A percentile compares a stretch with the other conserved stretches of the same genome.
phyloP scores from a whole-genome alignment of 2,888 invertebrate species.

The Ptychoptera contaminata region DNA sequence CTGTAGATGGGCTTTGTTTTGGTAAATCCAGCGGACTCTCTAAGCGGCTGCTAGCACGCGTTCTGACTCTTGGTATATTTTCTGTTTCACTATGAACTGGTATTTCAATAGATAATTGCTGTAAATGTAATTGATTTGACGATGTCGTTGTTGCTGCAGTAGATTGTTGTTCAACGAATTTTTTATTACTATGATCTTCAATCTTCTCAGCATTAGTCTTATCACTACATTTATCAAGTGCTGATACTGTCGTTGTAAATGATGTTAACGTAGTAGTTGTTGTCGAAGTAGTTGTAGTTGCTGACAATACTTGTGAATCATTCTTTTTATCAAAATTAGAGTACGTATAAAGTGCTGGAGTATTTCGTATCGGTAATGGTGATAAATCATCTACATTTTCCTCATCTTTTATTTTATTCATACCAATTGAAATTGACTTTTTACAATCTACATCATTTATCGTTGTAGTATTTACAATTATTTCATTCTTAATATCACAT shows the following conservation, averaged over 20 bases:
- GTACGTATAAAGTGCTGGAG: slow-evolving; percentile 62
- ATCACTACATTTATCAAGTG: not conserved
- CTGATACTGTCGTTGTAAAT: no score
- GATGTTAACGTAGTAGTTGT: no score
- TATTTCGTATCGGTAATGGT: slow-evolving; percentile 52
- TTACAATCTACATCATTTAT: slow-evolving; percentile 12
- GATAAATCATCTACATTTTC: slow-evolving; percentile 7
- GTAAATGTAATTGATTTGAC: not conserved
- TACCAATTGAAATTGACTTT: slow-evolving; percentile 10
- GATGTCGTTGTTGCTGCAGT: not conserved
- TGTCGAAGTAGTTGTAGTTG: not conserved
- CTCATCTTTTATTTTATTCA: not conserved
- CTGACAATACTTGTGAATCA: slow-evolving; percentile 2
- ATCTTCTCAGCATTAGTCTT: no score
- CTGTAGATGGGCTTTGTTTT: slow-evolving; percentile 33
- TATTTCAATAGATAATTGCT: slow-evolving; percentile 69
- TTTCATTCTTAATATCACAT: no score
- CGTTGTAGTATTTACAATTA: not conserved
- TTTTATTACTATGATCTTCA: slow-evolving; percentile 24
- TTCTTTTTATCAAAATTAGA: slow-evolving; percentile 43
- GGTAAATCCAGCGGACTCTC: slow-evolving; percentile 46
- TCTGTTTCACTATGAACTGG: slow-evolving; percentile 37
- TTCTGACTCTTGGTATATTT: slow-evolving; percentile 39
- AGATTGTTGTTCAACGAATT: slow-evolving; percentile 14
- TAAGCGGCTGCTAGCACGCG: slow-evolving; percentile 50